A percentile compares a stretch with the other conserved stretches of the same genome.
Conservation (phyloP, 2,113 vertebrate genomes). For the Bettongia penicillata region DNA sequence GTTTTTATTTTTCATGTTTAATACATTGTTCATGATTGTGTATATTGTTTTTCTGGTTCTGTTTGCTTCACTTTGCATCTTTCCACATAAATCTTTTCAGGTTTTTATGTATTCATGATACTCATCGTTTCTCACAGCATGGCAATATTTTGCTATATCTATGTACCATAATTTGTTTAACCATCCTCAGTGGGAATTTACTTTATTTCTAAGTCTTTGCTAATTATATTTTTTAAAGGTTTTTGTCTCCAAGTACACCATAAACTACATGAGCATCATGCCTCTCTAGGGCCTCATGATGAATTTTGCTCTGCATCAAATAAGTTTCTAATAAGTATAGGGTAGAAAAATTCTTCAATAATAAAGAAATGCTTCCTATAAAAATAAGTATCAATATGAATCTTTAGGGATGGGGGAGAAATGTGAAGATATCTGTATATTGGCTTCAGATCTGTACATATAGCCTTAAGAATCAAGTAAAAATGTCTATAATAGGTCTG, state of each 20-base stretch:
- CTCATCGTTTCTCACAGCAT: background rate
- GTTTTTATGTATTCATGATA: background rate
- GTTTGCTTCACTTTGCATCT: background rate
- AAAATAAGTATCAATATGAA: background rate
- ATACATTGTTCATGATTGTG: background rate
- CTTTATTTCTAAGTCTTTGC: background rate
- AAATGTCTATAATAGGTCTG: background rate
- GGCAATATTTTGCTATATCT: background rate
- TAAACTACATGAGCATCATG: background rate
- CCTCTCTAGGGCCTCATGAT: background rate
- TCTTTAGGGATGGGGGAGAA: background rate
- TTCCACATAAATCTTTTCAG: background rate
- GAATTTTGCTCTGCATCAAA: constrained; percentile 35
- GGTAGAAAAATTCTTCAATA: constrained; percentile 12
- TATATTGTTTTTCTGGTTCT: background rate
- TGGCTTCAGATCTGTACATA: background rate
- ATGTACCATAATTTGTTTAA: background rate
- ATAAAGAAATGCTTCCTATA: constrained; percentile 2
- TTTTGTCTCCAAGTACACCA: background rate
- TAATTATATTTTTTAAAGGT: background rate
- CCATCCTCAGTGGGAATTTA: background rate
- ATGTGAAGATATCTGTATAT: background rate
- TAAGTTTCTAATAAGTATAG: constrained; percentile 16
- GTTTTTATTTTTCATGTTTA: background rate
- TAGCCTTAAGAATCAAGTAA: background rate